Conservation (phyloP, 2,888 invertebrate species). For the Sphaerophoria taeniata region DNA sequence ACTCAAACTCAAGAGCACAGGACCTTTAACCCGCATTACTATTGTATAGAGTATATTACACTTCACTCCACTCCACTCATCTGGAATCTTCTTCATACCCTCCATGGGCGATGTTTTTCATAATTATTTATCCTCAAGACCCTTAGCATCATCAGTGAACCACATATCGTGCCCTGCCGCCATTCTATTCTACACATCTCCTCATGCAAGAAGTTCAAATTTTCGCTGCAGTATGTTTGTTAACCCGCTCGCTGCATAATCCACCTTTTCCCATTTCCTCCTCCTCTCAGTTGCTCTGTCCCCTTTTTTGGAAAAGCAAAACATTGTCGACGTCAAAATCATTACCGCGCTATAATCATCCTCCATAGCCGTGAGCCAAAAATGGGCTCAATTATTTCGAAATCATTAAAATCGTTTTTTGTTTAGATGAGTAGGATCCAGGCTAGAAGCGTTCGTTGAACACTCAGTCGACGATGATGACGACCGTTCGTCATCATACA, state of each 20-base stretch:
- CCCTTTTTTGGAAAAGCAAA: no score
- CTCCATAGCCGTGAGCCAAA: conserved; percentile 75
- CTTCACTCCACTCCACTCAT: neutral
- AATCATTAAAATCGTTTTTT: conserved; percentile 76
- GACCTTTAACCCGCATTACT: conserved; percentile 70
- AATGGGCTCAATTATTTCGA: conserved; percentile 77
- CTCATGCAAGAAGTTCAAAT: conserved; percentile 50
- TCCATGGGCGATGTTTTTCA: conserved; percentile 40
- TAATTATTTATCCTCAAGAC: conserved; percentile 71
- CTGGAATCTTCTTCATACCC: neutral
- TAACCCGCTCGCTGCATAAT: neutral
- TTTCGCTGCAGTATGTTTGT: conserved; percentile 31
- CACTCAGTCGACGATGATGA: conserved; percentile 4
- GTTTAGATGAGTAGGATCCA: conserved; percentile 47
- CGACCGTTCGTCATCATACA: conserved; percentile 26
- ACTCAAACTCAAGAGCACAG: conserved; percentile 27
- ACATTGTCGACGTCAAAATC: conserved; percentile 73
- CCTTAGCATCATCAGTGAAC: conserved; percentile 72
- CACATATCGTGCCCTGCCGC: conserved; percentile 58
- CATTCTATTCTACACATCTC: conserved; percentile 46
- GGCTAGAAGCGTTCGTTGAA: conserved; percentile 59
- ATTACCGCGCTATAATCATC: conserved; percentile 74
- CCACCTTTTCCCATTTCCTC: neutral
- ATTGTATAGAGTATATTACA: conserved; percentile 35
- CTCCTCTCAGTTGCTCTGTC: conserved; percentile 1